phyloP scores from a whole-genome alignment of 30 jellyfish, hydroid and myxozoan species.

The Calvadosia cruxmelitensis region DNA sequence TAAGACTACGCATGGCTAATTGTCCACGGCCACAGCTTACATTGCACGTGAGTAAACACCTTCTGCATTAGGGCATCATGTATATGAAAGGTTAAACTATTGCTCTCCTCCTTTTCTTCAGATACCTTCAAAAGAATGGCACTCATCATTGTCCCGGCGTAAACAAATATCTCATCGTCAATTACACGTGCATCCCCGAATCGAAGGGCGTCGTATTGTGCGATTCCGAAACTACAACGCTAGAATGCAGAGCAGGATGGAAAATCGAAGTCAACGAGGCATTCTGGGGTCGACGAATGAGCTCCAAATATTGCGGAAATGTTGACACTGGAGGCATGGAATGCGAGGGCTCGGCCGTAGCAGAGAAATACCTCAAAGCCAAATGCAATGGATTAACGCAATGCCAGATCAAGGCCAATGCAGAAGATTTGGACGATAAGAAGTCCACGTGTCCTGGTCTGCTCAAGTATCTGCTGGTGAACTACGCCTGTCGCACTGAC shows the following conservation, averaged over 20 bases:
- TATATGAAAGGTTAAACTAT: too few species aligned
- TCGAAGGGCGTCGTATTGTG: slow-evolving; percentile 88
- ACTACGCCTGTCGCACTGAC: slow-evolving; percentile 71
- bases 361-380: slow-evolving; percentile 35
- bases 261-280: slow-evolving; percentile 74
- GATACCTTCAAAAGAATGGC: slow-evolving; percentile 70
- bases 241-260: slow-evolving; percentile 94
- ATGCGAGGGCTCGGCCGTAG: slow-evolving; percentile 66
- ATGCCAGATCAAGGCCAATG: slow-evolving; percentile 59
- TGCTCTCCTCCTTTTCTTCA: slow-evolving; percentile 2
- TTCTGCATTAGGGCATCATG: too few species aligned
- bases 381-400: slow-evolving; percentile 70
- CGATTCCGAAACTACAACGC: slow-evolving; percentile 73
- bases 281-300: slow-evolving; percentile 82
- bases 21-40: too few species aligned
- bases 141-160: slow-evolving; percentile 94
- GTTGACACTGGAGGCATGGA: slow-evolving; percentile 77
- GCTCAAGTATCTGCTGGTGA: slow-evolving; percentile 57
- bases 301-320: slow-evolving; percentile 66
- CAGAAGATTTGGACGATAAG: slow-evolving; percentile 56
- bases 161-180: slow-evolving; percentile 69
- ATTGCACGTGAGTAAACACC: too few species aligned
- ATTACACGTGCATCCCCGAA: slow-evolving; percentile 92
- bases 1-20: too few species aligned
- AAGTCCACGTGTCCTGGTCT: slow-evolving; percentile 51